Evolutionary conservation across 2,888 invertebrate species (phyloP).

Genomic region (Philopedon plagiatum): DNA sequence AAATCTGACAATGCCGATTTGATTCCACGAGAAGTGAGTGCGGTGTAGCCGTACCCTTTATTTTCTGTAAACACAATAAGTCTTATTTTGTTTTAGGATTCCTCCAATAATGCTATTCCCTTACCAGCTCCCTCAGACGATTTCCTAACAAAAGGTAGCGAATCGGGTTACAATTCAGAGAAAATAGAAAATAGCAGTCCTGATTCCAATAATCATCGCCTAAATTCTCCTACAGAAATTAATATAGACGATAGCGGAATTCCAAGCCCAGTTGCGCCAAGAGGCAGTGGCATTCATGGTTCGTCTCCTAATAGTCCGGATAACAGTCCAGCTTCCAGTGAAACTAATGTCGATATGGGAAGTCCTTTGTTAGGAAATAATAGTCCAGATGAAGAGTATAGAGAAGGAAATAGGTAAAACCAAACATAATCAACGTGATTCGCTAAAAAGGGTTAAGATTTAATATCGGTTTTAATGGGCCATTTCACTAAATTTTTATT

Average conservation of each 20-base stretch:
- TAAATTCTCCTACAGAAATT: slow-evolving; percentile 60
- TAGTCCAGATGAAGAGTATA: slow-evolving; percentile 64
- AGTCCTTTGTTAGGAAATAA: slow-evolving; percentile 67
- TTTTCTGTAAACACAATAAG: too few relatives aligned
- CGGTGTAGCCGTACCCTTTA: too few relatives aligned
- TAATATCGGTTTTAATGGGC: too few relatives aligned
- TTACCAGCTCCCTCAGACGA: slow-evolving; percentile 43
- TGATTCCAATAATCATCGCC: slow-evolving; percentile 61
- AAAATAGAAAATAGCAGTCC: slow-evolving; percentile 69
- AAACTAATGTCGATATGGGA: slow-evolving; percentile 73
- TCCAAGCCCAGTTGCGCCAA: slow-evolving; percentile 63
- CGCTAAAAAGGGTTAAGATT: too few relatives aligned
- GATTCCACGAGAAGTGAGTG: too few relatives aligned
- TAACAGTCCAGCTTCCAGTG: slow-evolving; percentile 70
- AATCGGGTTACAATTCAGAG: slow-evolving; percentile 79
- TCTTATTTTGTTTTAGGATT: slow-evolving; percentile 54
- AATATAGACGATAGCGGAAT: slow-evolving; percentile 64
- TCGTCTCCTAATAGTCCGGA: slow-evolving; percentile 58
- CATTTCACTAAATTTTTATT: too few relatives aligned
- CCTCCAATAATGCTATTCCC: slow-evolving; percentile 39
- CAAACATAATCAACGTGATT: too few relatives aligned
- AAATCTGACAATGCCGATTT: too few relatives aligned
- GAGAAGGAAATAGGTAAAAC: slow-evolving; percentile 40
- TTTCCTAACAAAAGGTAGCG: slow-evolving; percentile 67
- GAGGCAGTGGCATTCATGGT: slow-evolving; percentile 60